Base-by-base conservation (phyloP, 2,888 invertebrate species). In the Rhabditoides inermis region DNA sequence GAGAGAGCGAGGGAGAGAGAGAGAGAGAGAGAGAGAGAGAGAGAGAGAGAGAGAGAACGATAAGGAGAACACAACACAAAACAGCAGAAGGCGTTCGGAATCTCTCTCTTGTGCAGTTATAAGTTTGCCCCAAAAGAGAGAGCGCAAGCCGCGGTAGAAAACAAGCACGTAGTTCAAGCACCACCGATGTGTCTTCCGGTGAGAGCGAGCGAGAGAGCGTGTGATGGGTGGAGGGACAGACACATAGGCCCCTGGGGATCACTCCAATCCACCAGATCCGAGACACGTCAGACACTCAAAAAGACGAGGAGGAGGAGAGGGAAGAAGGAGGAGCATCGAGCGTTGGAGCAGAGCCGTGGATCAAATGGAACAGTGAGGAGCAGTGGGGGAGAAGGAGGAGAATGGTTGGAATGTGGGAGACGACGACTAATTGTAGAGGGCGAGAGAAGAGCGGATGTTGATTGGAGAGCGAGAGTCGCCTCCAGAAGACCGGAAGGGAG, bases 1-100 rank as follows among this genome's bases (percentile, higher is more conserved):
- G 18, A 22, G 35, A 12, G 2, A 35, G 36, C 40, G 35, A 44
- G 48, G 46, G 52, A 49, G 51, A 44, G 45, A 28, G 46, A 28
- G 48, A 39, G 36, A 23, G 47, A 27, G 20, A 25, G 28, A 26
- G 35, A 37, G 39, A 41, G 44, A 18, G 44, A 27, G n/a, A 36
- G 35, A 2, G 46, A 45, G 28, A n/a, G 45, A n/a, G 39, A 50
- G 7, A 32, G 45, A 32, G 18, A n/a, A 18, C 7, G 32, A 32
- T 7, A 32, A 15, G 15, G 32, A 32, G 32, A 32, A 15, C 7
- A 15, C 7, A 32, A 32, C 32, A 32, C 15, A 32, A 15, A 10
- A 32, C 10, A 32, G 32, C 7, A 32, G 7, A 32, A 15, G 15
- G 32, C 7, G 32, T 32, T 7, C 7, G 32, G 15, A 32, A 7